phyloP scores from a whole-genome alignment of 1,140 invertebrate genomes.

The Hormaphis cornu region DNA sequence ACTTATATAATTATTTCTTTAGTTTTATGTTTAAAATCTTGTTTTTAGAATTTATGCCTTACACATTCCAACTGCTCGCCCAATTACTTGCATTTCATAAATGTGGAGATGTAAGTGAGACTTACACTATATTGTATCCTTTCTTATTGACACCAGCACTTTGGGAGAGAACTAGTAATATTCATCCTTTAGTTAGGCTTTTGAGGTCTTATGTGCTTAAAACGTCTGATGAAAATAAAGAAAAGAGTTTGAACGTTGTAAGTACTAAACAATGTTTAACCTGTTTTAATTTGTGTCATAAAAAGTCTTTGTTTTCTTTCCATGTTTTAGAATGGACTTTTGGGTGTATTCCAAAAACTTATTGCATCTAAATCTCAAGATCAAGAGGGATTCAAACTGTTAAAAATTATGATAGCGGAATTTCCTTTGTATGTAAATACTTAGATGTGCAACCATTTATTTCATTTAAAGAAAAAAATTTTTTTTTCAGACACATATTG shows the following conservation, averaged over 20 bases:
- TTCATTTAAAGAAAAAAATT: constrained; percentile 13
- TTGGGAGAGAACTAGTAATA: constrained; percentile 87
- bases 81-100: constrained; percentile 75
- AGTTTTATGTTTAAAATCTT: constrained; percentile 20
- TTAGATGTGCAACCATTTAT: not conserved
- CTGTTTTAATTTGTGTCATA: not conserved
- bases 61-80: constrained; percentile 93
- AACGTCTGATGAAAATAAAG: constrained; percentile 38
- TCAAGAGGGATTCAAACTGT: constrained; percentile 87
- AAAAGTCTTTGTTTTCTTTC: not conserved
- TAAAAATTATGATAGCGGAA: constrained; percentile 73
- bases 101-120: constrained; percentile 52
- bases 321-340: constrained; percentile 61
- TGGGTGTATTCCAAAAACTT: constrained; percentile 94
- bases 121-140: constrained; percentile 82
- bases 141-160: constrained; percentile 76
- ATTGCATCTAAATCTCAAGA: constrained; percentile 92
- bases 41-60: constrained; percentile 85
- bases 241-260: constrained; percentile 40
- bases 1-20: not conserved
- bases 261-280: constrained; percentile 29
- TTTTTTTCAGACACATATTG: constrained; percentile 52
- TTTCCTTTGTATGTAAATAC: constrained; percentile 54
- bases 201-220: constrained; percentile 70
- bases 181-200: constrained; percentile 79